These are phyloP conservation scores for Hyppa rectilinea DNA, from an alignment of 2,888 invertebrate species.

Conservation along the genomic window DNA sequence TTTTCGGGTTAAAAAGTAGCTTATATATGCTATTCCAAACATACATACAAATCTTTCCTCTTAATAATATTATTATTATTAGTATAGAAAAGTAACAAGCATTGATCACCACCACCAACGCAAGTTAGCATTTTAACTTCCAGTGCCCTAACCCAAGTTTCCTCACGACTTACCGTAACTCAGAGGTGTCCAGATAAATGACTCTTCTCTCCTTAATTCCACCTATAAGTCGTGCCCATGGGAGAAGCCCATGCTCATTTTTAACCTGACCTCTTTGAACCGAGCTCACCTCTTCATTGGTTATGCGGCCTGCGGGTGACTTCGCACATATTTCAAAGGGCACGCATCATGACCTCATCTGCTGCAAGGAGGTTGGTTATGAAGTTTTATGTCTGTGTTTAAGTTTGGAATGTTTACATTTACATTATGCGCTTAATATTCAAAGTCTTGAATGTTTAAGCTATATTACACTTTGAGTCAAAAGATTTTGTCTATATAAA, in stretches of 20 bases:
- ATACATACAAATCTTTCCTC: no score
- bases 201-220: constrained; percentile 27
- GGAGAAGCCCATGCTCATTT: constrained; percentile 30
- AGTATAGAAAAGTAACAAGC: background rate
- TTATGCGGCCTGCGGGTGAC: constrained; percentile 50
- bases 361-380: constrained; percentile 16
- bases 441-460: background rate
- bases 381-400: constrained; percentile 29
- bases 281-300: constrained; percentile 43
- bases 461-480: background rate
- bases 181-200: constrained; percentile 27
- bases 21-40: no score
- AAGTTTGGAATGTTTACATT: constrained; percentile 8
- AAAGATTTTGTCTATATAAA: background rate
- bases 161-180: constrained; percentile 2
- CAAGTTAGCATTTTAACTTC: background rate
- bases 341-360: constrained; percentile 41
- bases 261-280: constrained; percentile 43
- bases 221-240: constrained; percentile 41
- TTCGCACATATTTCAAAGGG: constrained; percentile 52
- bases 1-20: no score
- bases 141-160: background rate
- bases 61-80: no score
- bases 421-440: background rate
- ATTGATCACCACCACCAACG: background rate